phyloP scores from a whole-genome alignment of 2,113 vertebrate species.

The Ascaphus truei region DNA sequence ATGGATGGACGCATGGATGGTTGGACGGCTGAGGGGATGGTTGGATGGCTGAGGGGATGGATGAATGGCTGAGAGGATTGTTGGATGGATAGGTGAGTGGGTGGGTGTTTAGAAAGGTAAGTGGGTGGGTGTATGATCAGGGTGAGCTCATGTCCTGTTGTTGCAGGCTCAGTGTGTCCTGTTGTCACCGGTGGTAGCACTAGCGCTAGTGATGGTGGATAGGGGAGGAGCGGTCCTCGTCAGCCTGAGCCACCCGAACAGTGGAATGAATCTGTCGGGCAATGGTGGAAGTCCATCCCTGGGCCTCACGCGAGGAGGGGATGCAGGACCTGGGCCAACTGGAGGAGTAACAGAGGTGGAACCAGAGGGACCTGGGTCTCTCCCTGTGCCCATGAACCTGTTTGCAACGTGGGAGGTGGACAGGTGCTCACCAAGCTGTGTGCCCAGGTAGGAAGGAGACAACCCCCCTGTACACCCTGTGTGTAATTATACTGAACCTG shows the following conservation, averaged over 20 bases:
- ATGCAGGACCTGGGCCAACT: slow-evolving; percentile 9
- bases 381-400: slow-evolving; percentile 86
- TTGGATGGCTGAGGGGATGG: no score
- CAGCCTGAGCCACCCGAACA: background rate
- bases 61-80: no score
- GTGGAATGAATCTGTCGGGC: background rate
- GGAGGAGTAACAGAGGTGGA: slow-evolving; percentile 46
- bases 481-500: no score
- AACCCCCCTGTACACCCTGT: no score
- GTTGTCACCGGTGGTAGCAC: no score
- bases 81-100: no score
- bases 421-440: slow-evolving; percentile 84
- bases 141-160: no score
- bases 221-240: background rate
- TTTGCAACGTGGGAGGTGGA: slow-evolving; percentile 89
- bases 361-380: slow-evolving; percentile 30
- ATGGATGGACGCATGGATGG: no score
- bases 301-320: background rate
- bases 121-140: no score
- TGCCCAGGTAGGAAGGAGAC: slow-evolving; percentile 68
- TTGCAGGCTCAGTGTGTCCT: no score
- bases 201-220: background rate
- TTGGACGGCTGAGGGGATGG: no score
- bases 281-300: background rate
- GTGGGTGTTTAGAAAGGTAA: no score